Evolutionary conservation across 2,113 vertebrate species (phyloP), one percentile per base, ranked within the genome.

Genomic region (Speoplatyrhinus poulsoni): DNA sequence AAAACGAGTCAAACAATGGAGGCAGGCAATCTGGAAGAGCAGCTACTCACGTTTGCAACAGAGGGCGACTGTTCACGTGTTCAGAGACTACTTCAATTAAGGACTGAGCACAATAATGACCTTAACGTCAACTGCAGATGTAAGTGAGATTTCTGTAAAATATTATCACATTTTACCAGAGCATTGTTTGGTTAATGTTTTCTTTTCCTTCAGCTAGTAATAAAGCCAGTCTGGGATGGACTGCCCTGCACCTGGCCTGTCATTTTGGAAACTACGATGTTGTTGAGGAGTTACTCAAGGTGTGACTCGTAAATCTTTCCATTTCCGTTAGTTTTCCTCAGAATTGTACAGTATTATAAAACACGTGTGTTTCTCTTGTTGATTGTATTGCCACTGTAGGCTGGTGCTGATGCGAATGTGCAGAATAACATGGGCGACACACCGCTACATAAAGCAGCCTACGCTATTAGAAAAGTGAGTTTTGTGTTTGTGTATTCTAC

Each of bases 361-460:
- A 32, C n/a, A 19, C 3, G 8, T 49, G 19, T 62, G 11, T 17
- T 12, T 17, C 12, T 32, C 15, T 8, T 6, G 3, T 41, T 54
- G 11, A 26, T 47, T 57, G 67, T 36, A 54, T 71, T 76, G 82
- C 16, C 16, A 81, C 79, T 83, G 60, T 69, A 98, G 96, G 94
- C 93, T 74, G 95, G 94, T 12, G 94, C 94, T 12, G 92, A 93
- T 80, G 93, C 94, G 63, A 94, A 97, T 63, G 82, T 95, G 65
- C 90, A 95, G 70, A 94, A 97, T 67, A 90, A 94, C 74, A 86
- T 94, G 89, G 96, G 96, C n/a, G 95, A 98, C 75, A 98, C 95
- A 0, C 93, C 96, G 0, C 91, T 98, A 12, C 96, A 98, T 81
- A 93, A 94, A 76, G 95, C 96, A 54, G 93, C 95, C 65, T 91